Evolutionary conservation across 2,113 vertebrate species (phyloP), one percentile per base, ranked within the genome.

Genomic region (Hystrix brachyura): DNA sequence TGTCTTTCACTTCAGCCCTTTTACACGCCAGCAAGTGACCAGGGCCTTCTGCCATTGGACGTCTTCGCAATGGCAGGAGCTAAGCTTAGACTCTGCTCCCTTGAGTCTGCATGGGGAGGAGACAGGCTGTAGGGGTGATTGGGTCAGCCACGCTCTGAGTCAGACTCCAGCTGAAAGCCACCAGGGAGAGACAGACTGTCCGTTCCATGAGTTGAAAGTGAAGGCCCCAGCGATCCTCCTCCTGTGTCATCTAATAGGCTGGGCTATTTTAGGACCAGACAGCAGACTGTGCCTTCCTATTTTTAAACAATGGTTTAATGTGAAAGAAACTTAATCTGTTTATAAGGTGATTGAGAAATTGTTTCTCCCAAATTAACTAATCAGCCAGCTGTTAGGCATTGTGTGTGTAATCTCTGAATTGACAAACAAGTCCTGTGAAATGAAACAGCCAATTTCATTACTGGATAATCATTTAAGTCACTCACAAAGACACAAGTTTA

Each of bases 241-340:
- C 43, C 59, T 38, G 13, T 19, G 82, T 82, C 29, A 55, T 62
- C 53, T 82, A 82, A 55, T 7, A 15, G 23, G 10, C 60, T 48
- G 60, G 59, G 60, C 34, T 93, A 38, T 84, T 80, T 85, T n/a
- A 90, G 65, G 65, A 76, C 34, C 51, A 84, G 65, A 81, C 14
- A 34, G 67, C 32, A 90, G 34, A 79, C 15, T 80, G 17, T 64
- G 59, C 38, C 57, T 34, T 87, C 55, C 38, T 91, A 59, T 55
- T 94, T 79, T 88, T 62, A 85, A 85, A 86, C 46, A 81, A 62
- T 76, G 74, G 59, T 34, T 92, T 90, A 85, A 81, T 85, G 29
- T 46, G n/a, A 90, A 55, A 96, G 27, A 55, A 90, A 81, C 74
- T 78, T 83, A 83, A 69, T 84, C 53, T 95, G 48, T 80, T 93